Base-by-base conservation (phyloP, 2,113 vertebrate genomes). In the Antechinus stuartii region DNA sequence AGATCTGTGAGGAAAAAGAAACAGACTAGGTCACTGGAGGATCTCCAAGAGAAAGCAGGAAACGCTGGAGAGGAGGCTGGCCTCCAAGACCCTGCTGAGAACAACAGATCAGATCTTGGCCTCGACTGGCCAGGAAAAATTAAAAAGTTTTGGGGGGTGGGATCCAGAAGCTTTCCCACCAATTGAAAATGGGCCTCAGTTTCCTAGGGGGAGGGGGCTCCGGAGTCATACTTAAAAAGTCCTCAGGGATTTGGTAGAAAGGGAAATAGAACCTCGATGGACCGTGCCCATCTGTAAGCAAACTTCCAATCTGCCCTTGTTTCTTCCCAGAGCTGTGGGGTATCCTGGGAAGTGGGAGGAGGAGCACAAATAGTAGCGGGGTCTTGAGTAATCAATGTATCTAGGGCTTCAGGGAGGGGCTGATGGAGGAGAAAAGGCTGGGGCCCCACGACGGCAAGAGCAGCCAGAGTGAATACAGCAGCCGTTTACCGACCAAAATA, bases 1-100 rank as follows among this genome's bases (percentile, higher is more conserved):
- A 19, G 68, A 93, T 76, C 98, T 98, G 90, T 42, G 96, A 97
- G 52, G 76, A 76, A 30, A 94, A 94, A 94, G 89, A 95, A 94
- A 96, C n/a, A 56, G 94, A 35, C 57, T 89, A 47, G 27, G 50
- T 98, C 93, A 98, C 42, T 54, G 55, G 35, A 90, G 92, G 23
- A 92, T 54, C 68, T 84, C n/a, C 22, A 5, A 96, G 24, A 49
- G n/a, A 90, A 49, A 93, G 35, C 11, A 50, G 2, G 19, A 92
- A 90, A 92, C 47, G 8, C 8, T 56, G 35, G 55, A 14, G 19
- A 30, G 46, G 54, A 68, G 90, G 46, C 19, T 52, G 90, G 54
- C 68, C 35, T 84, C 16, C 35, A 84, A 68, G 57, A 68, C 8
- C 26, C 30, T 68, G 27, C 10, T 3, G 27, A 35, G 57, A 61